phyloP scores from a whole-genome alignment of 2,113 vertebrate genomes.

The Tapirus terrestris region DNA sequence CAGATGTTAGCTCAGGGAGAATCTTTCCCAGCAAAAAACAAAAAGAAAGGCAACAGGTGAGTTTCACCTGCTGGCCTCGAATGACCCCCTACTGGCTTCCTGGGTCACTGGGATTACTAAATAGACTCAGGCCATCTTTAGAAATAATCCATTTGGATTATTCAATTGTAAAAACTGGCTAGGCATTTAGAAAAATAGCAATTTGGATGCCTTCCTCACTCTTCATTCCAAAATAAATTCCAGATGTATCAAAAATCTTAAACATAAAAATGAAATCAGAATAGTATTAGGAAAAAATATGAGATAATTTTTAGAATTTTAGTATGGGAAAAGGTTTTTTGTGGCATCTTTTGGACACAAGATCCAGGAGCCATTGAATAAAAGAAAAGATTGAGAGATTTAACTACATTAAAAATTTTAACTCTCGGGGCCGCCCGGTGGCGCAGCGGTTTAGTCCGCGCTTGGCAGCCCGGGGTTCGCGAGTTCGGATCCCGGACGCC shows the following conservation, averaged over 20 bases:
- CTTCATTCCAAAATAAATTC: slow-evolving; percentile 46
- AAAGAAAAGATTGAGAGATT: slow-evolving; percentile 6
- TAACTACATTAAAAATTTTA: not conserved
- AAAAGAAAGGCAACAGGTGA: not conserved
- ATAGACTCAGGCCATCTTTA: not conserved
- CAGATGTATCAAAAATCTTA: slow-evolving; percentile 16
- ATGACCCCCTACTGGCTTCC: not conserved
- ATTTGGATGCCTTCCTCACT: slow-evolving; percentile 11
- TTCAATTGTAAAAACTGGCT: not conserved
- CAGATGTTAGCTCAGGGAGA: too few relatives aligned
- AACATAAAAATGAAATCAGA: slow-evolving; percentile 31
- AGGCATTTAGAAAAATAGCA: slow-evolving; percentile 24
- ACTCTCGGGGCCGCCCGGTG: not conserved
- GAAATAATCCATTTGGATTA: not conserved
- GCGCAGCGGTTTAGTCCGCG: too few relatives aligned
- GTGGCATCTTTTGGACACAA: not conserved
- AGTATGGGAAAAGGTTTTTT: not conserved
- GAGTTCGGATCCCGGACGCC: too few relatives aligned
- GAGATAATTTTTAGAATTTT: not conserved
- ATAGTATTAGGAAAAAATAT: not conserved
- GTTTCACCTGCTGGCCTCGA: not conserved
- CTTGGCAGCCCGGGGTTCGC: too few relatives aligned
- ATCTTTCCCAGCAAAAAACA: too few relatives aligned
- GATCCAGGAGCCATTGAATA: not conserved
- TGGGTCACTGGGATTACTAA: not conserved